A percentile compares a stretch with the other conserved stretches of the same genome.
Evolutionary conservation across 2,888 invertebrate genomes (phyloP).

Genomic region (Thera obeliscata): DNA sequence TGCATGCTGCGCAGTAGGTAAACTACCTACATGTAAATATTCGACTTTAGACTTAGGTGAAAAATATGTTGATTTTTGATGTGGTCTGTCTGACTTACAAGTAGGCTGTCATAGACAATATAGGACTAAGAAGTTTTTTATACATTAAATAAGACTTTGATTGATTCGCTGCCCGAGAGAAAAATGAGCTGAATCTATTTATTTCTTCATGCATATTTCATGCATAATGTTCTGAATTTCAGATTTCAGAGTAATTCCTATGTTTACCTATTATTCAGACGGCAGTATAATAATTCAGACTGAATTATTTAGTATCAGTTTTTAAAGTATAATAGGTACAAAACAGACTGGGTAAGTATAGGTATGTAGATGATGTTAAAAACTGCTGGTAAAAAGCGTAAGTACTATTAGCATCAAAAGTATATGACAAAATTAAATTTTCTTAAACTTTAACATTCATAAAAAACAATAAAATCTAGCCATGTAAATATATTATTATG

Average conservation of each 20-base stretch:
- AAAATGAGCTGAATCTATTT: not conserved
- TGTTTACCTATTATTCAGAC: not conserved
- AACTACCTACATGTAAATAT: conserved; percentile 15
- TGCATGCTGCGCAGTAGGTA: conserved; percentile 25
- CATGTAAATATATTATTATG: no score
- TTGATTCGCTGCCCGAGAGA: not conserved
- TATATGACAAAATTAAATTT: no score
- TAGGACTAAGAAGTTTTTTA: not conserved
- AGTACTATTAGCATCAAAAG: no score
- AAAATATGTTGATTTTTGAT: conserved; percentile 17
- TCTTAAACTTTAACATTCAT: no score
- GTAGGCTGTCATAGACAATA: not conserved
- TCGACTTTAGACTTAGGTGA: conserved; percentile 7
- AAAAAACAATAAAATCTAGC: no score
- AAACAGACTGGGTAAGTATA: not conserved
- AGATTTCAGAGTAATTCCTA: not conserved
- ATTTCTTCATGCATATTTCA: not conserved
- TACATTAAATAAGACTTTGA: not conserved
- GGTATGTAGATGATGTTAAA: no score
- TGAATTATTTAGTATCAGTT: not conserved
- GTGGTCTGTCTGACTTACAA: conserved; percentile 2
- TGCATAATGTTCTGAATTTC: not conserved
- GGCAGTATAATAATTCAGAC: no score
- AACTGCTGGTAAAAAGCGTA: no score
- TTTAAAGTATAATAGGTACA: not conserved